Evolutionary conservation across 2,888 invertebrate genomes (phyloP), one percentile per base, ranked within the genome.

Genomic region (Mermis nigrescens): DNA sequence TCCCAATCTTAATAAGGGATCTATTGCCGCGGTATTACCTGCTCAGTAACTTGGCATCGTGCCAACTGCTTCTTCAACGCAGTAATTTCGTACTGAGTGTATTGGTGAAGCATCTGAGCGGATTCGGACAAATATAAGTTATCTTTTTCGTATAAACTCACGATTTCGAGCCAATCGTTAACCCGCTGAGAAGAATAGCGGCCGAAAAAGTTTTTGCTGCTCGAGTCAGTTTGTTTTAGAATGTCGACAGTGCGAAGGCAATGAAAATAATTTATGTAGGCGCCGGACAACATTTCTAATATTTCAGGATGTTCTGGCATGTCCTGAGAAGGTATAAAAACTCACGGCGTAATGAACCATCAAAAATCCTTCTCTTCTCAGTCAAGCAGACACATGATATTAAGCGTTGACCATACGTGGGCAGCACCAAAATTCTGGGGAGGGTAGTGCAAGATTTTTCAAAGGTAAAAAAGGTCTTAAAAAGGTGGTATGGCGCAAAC

Each of bases 131-230:
- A 76, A 74, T 89, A 92, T 29, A 89, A 74, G 71, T 85, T 86
- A 64, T 92, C 87, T 71, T 83, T 87, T 73, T 91, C 87, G 76
- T 98, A 98, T 46, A 81, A 75, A 57, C 80, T 81, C 0, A 87
- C 74, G 28, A 98, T 82, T 70, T 92, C 91, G 69, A 85, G 84
- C 98, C 95, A 98, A 75, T 95, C 94, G 68, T 94, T 94, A 91
- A 95, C 94, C 61, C 92, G 79, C 72, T 94, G 85, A 0, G 94
- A 94, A 0, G 92, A 89, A 74, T 98, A 98, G 62, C 84, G 82
- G 0, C 98, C 95, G 76, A 98, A 92, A 19, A 98, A 79, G 75
- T 94, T 94, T 74, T 89, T 94, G 0, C 86, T 83, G 65, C 91
- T 89, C n/a, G 85, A 87, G 74, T 95, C 94, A 0, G 94, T 95